These are phyloP conservation scores for Sebastes diploproa DNA, from an alignment of 2,797 vertebrate species.

Conservation along the genomic window DNA sequence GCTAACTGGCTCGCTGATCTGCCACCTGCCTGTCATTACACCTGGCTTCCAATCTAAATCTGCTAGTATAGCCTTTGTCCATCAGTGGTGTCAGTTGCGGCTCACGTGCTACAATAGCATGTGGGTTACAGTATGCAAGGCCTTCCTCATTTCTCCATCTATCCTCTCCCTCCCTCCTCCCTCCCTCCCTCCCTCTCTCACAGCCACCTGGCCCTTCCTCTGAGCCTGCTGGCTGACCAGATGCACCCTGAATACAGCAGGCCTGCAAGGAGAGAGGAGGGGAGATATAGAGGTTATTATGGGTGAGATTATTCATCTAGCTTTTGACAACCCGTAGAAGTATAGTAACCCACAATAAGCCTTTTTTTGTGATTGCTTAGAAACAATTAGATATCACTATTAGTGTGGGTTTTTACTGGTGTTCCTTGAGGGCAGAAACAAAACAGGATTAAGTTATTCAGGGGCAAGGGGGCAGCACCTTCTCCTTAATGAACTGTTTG, in stretches of 20 bases:
- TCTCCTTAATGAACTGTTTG: conserved; percentile 40
- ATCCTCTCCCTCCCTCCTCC: conserved; percentile 10
- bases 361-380: not conserved
- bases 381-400: not conserved
- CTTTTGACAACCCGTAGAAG: conserved; percentile 19
- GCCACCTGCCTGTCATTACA: conserved; percentile 24
- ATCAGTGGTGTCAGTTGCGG: conserved; percentile 12
- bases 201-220: conserved; percentile 77
- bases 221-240: conserved; percentile 81
- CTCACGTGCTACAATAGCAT: conserved; percentile 31
- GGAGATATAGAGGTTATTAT: conserved; percentile 58
- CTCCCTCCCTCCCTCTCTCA: conserved; percentile 30
- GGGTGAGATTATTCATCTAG: conserved; percentile 43
- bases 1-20: not conserved
- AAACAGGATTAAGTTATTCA: not conserved
- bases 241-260: conserved; percentile 78
- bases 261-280: conserved; percentile 40
- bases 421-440: not conserved
- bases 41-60: conserved; percentile 15
- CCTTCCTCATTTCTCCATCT: conserved; percentile 49
- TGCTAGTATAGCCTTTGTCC: conserved; percentile 1
- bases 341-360: not conserved
- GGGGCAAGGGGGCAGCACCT: not conserved
- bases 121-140: conserved; percentile 45
- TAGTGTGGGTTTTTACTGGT: not conserved